Conservation (phyloP, 1,140 invertebrate species). For the Rhagoletis zephyria region DNA sequence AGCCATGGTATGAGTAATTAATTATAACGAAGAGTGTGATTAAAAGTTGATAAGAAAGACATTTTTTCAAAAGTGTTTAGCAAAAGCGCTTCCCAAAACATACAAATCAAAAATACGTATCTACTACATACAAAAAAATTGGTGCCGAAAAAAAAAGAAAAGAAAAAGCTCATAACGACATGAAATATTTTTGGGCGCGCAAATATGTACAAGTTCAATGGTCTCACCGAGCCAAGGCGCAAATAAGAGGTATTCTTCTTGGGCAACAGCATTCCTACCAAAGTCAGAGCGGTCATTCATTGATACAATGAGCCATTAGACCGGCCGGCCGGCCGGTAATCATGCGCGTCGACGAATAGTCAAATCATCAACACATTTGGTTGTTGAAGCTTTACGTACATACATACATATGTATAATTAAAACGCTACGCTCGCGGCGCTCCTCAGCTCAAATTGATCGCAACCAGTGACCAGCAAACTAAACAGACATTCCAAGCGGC, state of each 20-base stretch:
- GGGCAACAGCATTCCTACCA: neutral
- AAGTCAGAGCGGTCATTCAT: conserved; percentile 47
- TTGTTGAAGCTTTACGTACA: neutral
- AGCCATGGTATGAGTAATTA: no score
- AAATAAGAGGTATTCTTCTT: neutral
- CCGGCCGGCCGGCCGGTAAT: conserved; percentile 18
- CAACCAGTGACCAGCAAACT: neutral
- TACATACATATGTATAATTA: no score
- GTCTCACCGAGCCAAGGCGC: neutral
- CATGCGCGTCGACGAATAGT: neutral
- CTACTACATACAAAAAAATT: neutral
- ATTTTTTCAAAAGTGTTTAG: no score
- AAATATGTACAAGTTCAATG: conserved; percentile 6
- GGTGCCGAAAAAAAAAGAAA: no score
- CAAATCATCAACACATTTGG: neutral
- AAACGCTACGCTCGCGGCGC: neutral
- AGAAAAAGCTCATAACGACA: neutral
- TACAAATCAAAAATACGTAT: neutral
- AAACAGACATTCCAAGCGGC: neutral
- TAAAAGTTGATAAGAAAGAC: no score
- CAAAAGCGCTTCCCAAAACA: no score
- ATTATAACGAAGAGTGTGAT: no score
- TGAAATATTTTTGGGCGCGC: neutral
- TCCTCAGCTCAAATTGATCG: neutral
- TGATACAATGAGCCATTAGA: neutral